Base-by-base conservation (phyloP, 2,888 invertebrate species). In the Ethmia dodecea region DNA sequence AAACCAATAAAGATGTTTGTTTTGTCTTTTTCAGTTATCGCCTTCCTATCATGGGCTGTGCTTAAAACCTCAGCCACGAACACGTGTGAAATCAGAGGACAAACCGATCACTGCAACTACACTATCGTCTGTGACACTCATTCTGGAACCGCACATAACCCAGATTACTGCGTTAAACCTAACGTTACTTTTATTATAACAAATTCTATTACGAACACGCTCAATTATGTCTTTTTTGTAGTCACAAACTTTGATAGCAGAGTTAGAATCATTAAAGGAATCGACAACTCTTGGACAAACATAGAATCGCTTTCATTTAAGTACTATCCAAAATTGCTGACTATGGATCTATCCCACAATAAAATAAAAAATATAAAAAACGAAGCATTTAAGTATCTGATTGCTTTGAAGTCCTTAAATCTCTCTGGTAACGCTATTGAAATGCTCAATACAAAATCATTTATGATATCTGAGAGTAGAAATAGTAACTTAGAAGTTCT, bases 221-320 rank as follows among this genome's bases (percentile, higher is more conserved):
- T 83, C 0, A 61, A 59, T 0, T 37, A 61, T 0, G 60, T 60
- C 1, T 78, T 69, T 46, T 84, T 84, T 29, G 62, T 72, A 2
- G 37, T 72, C 3, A 84, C 83, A 0, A 83, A 83, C 42, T 84
- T 83, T 12, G 83, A 83, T 38, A 49, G 58, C 1, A 55, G 69
- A 38, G 78, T 84, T n/a, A 60, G 67, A 22, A 46, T 38, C 33
- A 55, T 84, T 6, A 52, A 42, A 37, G 72, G 61, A 0, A 11
- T 31, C 1, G 36, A 45, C 14, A 79, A 75, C 39, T 35, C 31
- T 1, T 83, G 80, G 79, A 28, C 12, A 0, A 42, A 32, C 1
- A 56, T 84, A 11, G 61, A 66, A 9, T 28, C 45, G 2, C 33
- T 49, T 5, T 43, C 63, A 2, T 71, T 81, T 28, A 60, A 64